Conservation (phyloP, 2,888 invertebrate genomes). For the Mantis religiosa region DNA sequence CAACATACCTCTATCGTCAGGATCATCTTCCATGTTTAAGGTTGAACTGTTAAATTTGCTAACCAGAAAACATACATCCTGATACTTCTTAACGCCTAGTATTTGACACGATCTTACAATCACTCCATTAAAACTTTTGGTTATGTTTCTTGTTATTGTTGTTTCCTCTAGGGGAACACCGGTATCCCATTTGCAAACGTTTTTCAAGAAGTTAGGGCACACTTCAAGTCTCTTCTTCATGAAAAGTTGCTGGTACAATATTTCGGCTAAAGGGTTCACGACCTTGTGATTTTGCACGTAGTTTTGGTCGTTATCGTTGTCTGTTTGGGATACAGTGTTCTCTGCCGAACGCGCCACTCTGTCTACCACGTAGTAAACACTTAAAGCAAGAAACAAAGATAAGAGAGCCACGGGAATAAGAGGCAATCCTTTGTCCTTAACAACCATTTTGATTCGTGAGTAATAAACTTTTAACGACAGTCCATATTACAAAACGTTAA, state of each 20-base stretch:
- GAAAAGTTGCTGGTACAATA: background rate
- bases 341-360: background rate
- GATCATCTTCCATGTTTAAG: background rate
- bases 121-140: background rate
- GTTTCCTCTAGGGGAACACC: background rate
- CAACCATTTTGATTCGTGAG: background rate
- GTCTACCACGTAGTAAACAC: conserved; percentile 1
- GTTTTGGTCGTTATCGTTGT: background rate
- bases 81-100: background rate
- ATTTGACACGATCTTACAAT: conserved; percentile 1
- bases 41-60: background rate
- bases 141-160: background rate
- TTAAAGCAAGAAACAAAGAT: background rate
- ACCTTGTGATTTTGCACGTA: background rate
- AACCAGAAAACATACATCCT: conserved; percentile 1
- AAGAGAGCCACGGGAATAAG: background rate
- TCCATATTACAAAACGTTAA: background rate
- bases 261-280: background rate
- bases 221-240: background rate
- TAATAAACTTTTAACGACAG: background rate
- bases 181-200: background rate
- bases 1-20: background rate
- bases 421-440: background rate
- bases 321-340: background rate
- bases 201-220: background rate